A percentile compares a stretch with the other conserved stretches of the same genome.
Evolutionary conservation across 2,113 vertebrate genomes (phyloP).

Genomic region (Pelmatolapia mariae): DNA sequence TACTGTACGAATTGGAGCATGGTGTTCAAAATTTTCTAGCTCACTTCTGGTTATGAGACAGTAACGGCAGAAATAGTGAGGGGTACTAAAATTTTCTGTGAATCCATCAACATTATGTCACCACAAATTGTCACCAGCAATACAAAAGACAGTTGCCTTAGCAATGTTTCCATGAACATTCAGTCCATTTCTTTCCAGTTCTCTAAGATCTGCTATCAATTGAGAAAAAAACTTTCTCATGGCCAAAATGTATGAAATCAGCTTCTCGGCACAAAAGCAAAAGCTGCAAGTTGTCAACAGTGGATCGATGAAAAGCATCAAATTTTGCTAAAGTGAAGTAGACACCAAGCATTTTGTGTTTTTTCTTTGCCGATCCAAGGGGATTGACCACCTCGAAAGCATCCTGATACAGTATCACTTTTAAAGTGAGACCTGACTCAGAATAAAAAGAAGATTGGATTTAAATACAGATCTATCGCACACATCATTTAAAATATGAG

Average conservation of each 20-base stretch:
- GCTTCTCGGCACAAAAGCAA: neutral
- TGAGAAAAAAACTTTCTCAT: neutral
- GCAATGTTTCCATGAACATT: neutral
- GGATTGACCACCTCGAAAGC: neutral
- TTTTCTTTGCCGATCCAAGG: neutral
- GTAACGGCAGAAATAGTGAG: too few species aligned
- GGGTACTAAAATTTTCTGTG: neutral
- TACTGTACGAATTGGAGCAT: fast-evolving
- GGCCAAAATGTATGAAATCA: neutral
- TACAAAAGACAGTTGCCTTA: neutral
- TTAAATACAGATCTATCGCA: neutral
- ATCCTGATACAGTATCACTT: neutral
- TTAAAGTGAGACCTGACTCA: neutral
- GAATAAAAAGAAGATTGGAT: neutral
- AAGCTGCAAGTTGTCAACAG: neutral
- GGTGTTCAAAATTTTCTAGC: neutral
- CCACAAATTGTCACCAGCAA: neutral
- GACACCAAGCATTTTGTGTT: neutral
- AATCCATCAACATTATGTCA: neutral
- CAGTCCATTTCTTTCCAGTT: neutral
- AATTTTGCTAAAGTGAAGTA: neutral
- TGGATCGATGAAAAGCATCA: neutral
- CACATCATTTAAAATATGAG: neutral
- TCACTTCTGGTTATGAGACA: neutral
- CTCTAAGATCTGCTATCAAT: neutral